phyloP scores from a whole-genome alignment of 2,888 invertebrate genomes.

The Synanthedon myopaeformis region DNA sequence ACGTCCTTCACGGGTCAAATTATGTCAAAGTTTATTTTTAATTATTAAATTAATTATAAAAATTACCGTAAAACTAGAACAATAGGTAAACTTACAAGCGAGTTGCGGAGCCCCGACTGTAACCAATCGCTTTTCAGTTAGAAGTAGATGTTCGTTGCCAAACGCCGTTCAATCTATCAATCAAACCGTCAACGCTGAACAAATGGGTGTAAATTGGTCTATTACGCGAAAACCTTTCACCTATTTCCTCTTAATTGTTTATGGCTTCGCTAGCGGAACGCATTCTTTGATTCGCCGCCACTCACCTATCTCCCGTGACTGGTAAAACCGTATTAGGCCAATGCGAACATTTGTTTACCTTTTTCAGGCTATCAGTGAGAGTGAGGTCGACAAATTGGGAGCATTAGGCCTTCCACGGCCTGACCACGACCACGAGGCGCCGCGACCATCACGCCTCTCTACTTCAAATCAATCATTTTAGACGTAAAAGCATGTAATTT shows the following conservation, averaged over 20 bases:
- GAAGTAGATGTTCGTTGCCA: slow-evolving; percentile 10
- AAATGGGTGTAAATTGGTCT: slow-evolving; percentile 42
- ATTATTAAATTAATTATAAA: no score
- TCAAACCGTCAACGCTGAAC: slow-evolving; percentile 26
- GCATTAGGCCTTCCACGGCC: neutral
- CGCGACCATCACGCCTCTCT: neutral
- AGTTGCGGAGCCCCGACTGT: slow-evolving; percentile 11
- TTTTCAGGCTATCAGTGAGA: slow-evolving; percentile 17
- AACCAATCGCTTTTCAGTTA: slow-evolving; percentile 30
- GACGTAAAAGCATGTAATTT: neutral
- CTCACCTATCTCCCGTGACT: slow-evolving; percentile 12
- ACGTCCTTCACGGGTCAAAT: no score
- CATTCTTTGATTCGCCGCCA: slow-evolving; percentile 15
- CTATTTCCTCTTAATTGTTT: slow-evolving; percentile 28
- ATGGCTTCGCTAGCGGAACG: slow-evolving; percentile 16
- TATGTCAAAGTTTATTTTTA: no score
- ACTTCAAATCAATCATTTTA: slow-evolving; percentile 1
- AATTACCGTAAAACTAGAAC: slow-evolving; percentile 1
- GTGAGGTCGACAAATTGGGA: slow-evolving; percentile 10
- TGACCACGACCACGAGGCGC: neutral
- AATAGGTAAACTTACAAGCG: slow-evolving; percentile 2
- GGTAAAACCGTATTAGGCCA: slow-evolving; percentile 10
- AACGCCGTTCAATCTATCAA: slow-evolving; percentile 23
- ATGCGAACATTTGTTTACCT: slow-evolving; percentile 9
- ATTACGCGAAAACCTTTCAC: slow-evolving; percentile 45